A percentile compares a stretch with the other conserved stretches of the same genome.
Evolutionary conservation across 2,797 vertebrate species (phyloP).

Genomic region (Loriculus beryllinus): DNA sequence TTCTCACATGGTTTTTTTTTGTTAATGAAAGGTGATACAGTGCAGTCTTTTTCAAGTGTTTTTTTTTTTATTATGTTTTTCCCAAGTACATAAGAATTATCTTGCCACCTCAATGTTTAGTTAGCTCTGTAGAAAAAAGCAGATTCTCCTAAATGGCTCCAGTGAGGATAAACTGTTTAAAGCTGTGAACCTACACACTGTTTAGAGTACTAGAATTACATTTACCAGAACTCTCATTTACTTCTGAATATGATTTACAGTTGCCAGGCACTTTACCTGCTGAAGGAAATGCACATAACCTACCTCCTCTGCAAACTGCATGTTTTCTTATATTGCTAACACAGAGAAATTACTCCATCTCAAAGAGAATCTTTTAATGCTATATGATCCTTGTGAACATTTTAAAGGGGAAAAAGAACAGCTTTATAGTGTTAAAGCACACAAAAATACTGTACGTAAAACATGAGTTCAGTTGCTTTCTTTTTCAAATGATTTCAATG

Average conservation of each 20-base stretch:
- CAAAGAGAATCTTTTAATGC: neutral
- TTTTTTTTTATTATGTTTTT: neutral
- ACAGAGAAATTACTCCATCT: neutral
- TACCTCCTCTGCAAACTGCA: neutral
- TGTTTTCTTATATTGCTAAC: neutral
- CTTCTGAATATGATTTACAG: neutral
- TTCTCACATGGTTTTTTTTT: neutral
- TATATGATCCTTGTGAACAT: neutral
- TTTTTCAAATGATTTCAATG: conserved; percentile 47
- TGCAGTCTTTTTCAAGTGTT: neutral
- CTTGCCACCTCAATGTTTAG: neutral
- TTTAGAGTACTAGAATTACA: conserved; percentile 16
- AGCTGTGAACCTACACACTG: neutral
- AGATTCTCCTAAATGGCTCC: neutral
- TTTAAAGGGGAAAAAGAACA: neutral
- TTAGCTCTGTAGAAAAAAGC: neutral
- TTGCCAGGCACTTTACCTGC: neutral
- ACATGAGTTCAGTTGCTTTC: neutral
- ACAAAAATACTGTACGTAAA: neutral
- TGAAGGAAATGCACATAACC: neutral
- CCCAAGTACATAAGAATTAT: neutral
- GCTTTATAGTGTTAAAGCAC: neutral
- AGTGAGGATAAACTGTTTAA: neutral
- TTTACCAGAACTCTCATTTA: conserved; percentile 7
- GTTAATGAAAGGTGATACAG: neutral